A percentile compares a stretch with the other conserved stretches of the same genome.
Conservation (phyloP, 2,797 vertebrate genomes). For the Petrocephalus schoutedeni region DNA sequence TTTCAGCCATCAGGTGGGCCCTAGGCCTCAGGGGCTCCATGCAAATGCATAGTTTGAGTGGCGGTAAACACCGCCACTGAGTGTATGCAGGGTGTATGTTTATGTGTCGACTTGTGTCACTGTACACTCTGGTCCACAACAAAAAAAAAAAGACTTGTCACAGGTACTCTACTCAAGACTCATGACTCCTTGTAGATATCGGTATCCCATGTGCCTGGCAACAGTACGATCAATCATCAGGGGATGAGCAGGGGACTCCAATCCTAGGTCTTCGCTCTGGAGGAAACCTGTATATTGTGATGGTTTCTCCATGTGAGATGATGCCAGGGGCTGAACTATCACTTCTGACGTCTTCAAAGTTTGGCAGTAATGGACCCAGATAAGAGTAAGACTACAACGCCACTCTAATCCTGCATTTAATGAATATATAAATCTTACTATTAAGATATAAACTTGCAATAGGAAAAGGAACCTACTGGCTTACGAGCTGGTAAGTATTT, state of each 20-base stretch:
- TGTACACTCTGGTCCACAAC: background rate
- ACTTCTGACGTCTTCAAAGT: background rate
- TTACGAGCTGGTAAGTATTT: background rate
- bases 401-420: background rate
- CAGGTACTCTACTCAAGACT: background rate
- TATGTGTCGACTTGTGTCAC: background rate
- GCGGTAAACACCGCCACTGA: background rate
- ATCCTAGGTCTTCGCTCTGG: constrained; percentile 48
- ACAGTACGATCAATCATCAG: constrained; percentile 39
- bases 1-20: background rate
- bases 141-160: background rate
- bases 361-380: background rate
- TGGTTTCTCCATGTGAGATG: constrained; percentile 32
- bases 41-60: background rate
- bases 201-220: background rate
- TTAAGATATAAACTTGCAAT: background rate
- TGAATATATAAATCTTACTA: background rate
- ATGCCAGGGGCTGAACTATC: background rate
- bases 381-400: background rate
- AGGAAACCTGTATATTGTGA: constrained; percentile 33
- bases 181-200: background rate
- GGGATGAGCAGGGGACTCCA: constrained; percentile 39
- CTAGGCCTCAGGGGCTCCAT: background rate
- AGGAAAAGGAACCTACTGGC: background rate
- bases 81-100: background rate